Evolutionary conservation across 2,797 vertebrate species (phyloP).

Genomic region (Takifugu rubripes): DNA sequence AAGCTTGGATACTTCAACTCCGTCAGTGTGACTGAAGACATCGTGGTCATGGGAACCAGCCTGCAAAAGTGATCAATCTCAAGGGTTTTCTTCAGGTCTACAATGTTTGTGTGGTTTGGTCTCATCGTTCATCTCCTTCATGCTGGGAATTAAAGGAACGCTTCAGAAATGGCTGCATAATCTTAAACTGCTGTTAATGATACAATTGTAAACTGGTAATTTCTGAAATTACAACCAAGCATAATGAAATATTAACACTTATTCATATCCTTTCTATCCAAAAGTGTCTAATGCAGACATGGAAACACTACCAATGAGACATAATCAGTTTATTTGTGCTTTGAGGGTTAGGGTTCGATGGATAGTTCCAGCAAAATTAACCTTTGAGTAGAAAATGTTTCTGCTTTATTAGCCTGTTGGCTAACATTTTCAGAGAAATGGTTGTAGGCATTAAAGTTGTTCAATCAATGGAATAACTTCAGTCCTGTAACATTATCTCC

Average conservation of each 20-base stretch:
- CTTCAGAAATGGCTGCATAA: too few species aligned
- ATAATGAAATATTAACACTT: slow-evolving; percentile 9
- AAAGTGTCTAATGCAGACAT: not conserved
- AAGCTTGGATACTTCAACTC: slow-evolving; percentile 87
- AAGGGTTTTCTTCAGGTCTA: slow-evolving; percentile 10
- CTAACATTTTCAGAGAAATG: not conserved
- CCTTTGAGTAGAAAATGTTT: slow-evolving; percentile 37
- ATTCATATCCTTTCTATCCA: not conserved
- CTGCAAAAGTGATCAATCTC: slow-evolving; percentile 68
- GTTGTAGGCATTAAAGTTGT: too few species aligned
- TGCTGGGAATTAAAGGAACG: not conserved
- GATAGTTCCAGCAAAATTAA: slow-evolving; percentile 20
- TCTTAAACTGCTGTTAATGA: too few species aligned
- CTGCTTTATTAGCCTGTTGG: not conserved
- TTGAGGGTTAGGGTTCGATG: not conserved
- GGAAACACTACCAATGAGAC: slow-evolving; percentile 5
- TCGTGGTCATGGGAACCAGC: slow-evolving; percentile 86
- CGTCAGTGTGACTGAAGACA: slow-evolving; percentile 80
- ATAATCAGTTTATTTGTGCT: slow-evolving; percentile 36
- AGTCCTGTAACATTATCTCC: too few species aligned
- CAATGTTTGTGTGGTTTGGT: slow-evolving; percentile 2
- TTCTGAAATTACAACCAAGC: not conserved
- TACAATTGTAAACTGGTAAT: too few species aligned
- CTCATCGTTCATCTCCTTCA: not conserved
- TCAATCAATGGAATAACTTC: too few species aligned